phyloP scores from a whole-genome alignment of 92 coral and sea anemone genomes.

The Epizoanthus stellaris region DNA sequence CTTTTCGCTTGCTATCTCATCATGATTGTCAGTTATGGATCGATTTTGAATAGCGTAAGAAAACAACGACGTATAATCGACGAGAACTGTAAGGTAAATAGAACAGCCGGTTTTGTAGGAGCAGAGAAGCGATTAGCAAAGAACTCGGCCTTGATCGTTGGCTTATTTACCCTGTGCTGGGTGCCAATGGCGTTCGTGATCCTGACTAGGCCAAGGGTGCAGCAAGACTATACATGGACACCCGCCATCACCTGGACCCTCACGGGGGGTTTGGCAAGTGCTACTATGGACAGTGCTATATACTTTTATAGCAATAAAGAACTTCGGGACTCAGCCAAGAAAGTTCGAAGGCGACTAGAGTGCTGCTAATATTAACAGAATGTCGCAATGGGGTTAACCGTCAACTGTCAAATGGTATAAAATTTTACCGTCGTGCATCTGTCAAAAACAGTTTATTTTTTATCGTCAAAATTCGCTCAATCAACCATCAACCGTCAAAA shows the following conservation, averaged over 20 bases:
- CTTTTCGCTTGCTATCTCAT: background rate
- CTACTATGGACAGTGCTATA: background rate
- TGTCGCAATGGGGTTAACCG: too few species aligned
- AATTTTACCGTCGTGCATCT: too few species aligned
- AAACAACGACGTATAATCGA: background rate
- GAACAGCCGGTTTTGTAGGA: background rate
- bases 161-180: background rate
- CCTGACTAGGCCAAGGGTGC: background rate
- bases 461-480: too few species aligned
- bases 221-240: background rate
- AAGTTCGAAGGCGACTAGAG: background rate
- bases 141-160: background rate
- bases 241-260: background rate
- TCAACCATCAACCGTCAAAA: too few species aligned
- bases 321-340: background rate
- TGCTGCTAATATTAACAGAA: too few species aligned
- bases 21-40: background rate
- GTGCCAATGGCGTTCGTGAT: background rate
- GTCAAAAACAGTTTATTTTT: too few species aligned
- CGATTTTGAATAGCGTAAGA: background rate
- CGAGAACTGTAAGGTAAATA: background rate
- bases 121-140: conserved; percentile 9
- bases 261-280: background rate
- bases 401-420: too few species aligned
- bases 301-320: background rate